phyloP scores from a whole-genome alignment of 1,140 invertebrate genomes.

The Halictus rubicundus region DNA sequence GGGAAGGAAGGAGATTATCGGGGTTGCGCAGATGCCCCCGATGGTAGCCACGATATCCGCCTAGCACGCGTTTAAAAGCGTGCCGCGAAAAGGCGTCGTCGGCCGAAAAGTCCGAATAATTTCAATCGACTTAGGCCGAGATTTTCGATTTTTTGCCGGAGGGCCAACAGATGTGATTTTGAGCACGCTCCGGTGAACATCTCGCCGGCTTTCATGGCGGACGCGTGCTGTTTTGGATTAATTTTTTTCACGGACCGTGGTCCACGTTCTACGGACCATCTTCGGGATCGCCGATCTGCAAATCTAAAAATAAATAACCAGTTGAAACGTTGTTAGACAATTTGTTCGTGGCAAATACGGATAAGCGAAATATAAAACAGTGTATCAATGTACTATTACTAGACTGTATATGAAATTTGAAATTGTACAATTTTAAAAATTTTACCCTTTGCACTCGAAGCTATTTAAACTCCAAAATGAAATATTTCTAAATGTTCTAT shows the following conservation, averaged over 20 bases:
- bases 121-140: constrained; percentile 60
- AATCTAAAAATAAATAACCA: too few relatives aligned
- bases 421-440: too few relatives aligned
- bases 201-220: constrained; percentile 39
- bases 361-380: too few relatives aligned
- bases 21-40: constrained; percentile 25
- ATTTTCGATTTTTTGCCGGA: constrained; percentile 43
- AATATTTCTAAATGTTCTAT: too few relatives aligned
- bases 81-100: background rate
- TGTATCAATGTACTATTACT: too few relatives aligned
- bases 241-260: constrained; percentile 12
- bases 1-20: background rate
- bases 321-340: too few relatives aligned
- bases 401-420: too few relatives aligned
- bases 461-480: too few relatives aligned
- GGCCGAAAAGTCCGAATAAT: constrained; percentile 45
- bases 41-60: background rate
- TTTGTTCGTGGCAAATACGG: too few relatives aligned
- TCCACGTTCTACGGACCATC: too few relatives aligned
- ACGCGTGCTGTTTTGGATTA: constrained; percentile 67
- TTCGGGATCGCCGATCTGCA: too few relatives aligned
- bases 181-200: constrained; percentile 58
- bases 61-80: constrained; percentile 31
- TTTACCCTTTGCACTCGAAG: too few relatives aligned
- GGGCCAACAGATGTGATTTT: constrained; percentile 57